Conservation (phyloP, 2,797 vertebrate species). For the Gadopsis bispinosus region DNA sequence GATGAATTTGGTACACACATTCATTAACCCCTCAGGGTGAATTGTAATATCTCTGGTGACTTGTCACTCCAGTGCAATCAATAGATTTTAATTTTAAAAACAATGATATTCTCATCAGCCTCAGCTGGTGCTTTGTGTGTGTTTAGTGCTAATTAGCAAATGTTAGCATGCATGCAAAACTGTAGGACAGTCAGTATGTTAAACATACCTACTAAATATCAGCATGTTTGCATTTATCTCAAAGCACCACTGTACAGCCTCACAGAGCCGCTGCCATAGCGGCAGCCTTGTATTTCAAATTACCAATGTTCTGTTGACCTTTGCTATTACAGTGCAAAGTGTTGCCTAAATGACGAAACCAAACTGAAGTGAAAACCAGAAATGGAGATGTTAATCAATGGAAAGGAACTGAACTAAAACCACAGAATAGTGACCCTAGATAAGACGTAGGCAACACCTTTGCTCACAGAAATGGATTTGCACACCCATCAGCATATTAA, state of each 20-base stretch:
- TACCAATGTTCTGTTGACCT: background rate
- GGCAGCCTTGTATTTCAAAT: background rate
- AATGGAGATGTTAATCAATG: background rate
- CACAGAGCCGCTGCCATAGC: background rate
- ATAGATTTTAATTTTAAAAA: background rate
- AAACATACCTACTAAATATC: background rate
- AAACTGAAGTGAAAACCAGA: slow-evolving; percentile 20
- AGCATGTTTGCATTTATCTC: background rate
- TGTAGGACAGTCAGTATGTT: background rate
- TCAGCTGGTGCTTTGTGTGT: background rate
- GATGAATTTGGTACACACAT: background rate
- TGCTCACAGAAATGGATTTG: background rate
- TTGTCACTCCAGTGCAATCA: background rate
- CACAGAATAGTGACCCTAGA: background rate
- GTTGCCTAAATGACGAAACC: background rate
- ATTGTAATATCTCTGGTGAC: too few relatives aligned
- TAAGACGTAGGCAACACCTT: background rate
- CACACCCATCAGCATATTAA: slow-evolving; percentile 14
- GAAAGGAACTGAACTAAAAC: background rate
- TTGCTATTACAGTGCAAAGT: background rate
- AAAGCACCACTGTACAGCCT: background rate
- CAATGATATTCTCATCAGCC: background rate
- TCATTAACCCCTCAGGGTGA: background rate
- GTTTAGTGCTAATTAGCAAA: background rate
- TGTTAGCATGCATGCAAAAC: background rate